Percentiles rank a stretch among this genome's conserved stretches.
These are phyloP conservation scores for Falco concolor DNA, from an alignment of 2,797 vertebrate species.

Conservation along the genomic window DNA sequence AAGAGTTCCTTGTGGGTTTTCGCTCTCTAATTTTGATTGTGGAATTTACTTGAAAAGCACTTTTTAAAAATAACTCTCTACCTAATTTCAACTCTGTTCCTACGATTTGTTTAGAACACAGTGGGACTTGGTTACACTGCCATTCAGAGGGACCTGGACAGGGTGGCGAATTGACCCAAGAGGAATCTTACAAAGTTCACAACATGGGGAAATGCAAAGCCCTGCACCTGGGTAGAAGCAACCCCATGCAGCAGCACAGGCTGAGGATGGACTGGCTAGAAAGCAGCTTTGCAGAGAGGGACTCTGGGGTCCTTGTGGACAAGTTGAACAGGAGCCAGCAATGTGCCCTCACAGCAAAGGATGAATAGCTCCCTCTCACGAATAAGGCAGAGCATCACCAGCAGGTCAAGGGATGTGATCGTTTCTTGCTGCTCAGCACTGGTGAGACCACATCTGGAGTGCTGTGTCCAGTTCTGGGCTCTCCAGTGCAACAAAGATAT, in stretches of 20 bases:
- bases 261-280: too few species aligned
- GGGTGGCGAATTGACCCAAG: background rate
- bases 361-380: background rate
- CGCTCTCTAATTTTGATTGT: background rate
- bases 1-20: background rate
- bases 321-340: background rate
- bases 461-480: too few species aligned
- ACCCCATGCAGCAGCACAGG: too few species aligned
- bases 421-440: background rate
- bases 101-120: background rate
- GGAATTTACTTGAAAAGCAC: background rate
- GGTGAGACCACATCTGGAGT: background rate
- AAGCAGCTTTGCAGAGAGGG: too few species aligned
- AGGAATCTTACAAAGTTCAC: background rate
- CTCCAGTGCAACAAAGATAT: too few species aligned
- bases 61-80: background rate
- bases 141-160: too few species aligned
- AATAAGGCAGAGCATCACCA: too few species aligned
- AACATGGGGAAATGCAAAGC: background rate
- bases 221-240: too few species aligned
- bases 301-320: background rate
- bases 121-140: too few species aligned
- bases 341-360: background rate
- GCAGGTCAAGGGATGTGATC: background rate
- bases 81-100: background rate